Evolutionary conservation across 2,113 vertebrate genomes (phyloP), one percentile per base, ranked within the genome.

Genomic region (Bothrops jararaca): DNA sequence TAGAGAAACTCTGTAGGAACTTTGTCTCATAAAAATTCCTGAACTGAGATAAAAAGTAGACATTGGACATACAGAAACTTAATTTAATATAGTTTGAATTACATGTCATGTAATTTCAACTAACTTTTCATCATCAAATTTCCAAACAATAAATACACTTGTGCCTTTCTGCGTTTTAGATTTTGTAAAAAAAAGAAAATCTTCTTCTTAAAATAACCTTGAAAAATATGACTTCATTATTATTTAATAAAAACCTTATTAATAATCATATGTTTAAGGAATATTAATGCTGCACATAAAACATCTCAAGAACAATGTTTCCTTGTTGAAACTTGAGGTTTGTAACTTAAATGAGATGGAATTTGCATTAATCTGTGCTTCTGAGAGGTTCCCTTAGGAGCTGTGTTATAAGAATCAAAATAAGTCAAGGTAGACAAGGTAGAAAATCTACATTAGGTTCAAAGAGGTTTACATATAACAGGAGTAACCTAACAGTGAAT

Each of bases 111-210:
- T 94, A 39, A 89, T 94, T 94, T 95, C 95, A 94, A 57, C 92
- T 95, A 94, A 93, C 91, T 92, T 96, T 95, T 96, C 91, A 94
- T 96, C 96, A 95, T 93, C 6, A 89, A 94, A 89, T 95, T 94
- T 94, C 52, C 34, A 80, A 80, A 34, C 18, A 7, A 22, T 22
- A 80, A 80, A 80, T 80, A 42, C 6, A 42, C 6, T 22, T 5
- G 1, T 42, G 34, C 22, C 74, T 80, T 22, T 80, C 18, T 10
- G 7, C 20, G 5, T 56, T 58, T 89, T 57, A 89, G 34, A 53
- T 53, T 53, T 53, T 88, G 15, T 88, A 29, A 18, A 53, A 58
- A n/a, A 95, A 96, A 96, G 7, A 20, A 80, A 80, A 80, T 22
- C 54, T 53, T 91, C 26, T 92, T 95, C 85, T 95, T 95, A 91